Evolutionary conservation across 2,888 invertebrate species (phyloP).

Genomic region (Philereme transversata): DNA sequence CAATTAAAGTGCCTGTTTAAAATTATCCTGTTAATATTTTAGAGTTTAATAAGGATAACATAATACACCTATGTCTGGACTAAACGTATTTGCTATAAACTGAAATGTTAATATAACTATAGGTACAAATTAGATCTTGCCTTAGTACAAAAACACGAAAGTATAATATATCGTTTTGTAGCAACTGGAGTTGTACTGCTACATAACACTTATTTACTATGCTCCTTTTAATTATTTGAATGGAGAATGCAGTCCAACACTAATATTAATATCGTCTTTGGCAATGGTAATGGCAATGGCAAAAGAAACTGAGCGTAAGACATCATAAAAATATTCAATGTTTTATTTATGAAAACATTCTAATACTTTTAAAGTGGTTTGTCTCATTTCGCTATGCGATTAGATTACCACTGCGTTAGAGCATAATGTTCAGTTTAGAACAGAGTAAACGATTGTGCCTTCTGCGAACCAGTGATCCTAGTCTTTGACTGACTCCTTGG

Average conservation of each 20-base stretch:
- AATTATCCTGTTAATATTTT: slow-evolving; percentile 20
- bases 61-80: slow-evolving; percentile 11
- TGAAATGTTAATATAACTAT: slow-evolving; percentile 13
- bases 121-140: slow-evolving; percentile 13
- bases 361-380: slow-evolving; percentile 5
- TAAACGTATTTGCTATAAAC: slow-evolving; percentile 10
- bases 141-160: slow-evolving; percentile 16
- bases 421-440: slow-evolving; percentile 14
- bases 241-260: slow-evolving; percentile 12
- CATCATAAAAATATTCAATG: slow-evolving; percentile 17
- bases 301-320: not conserved
- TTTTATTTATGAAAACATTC: slow-evolving; percentile 30
- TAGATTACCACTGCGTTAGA: slow-evolving; percentile 1
- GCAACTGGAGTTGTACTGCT: slow-evolving; percentile 67
- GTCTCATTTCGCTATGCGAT: not conserved
- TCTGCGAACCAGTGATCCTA: slow-evolving; percentile 79
- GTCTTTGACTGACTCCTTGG: slow-evolving; percentile 64
- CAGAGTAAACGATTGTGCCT: slow-evolving; percentile 64
- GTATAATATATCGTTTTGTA: slow-evolving; percentile 41
- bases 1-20: slow-evolving; percentile 29
- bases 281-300: not conserved
- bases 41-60: slow-evolving; percentile 19
- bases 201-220: slow-evolving; percentile 36
- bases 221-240: slow-evolving; percentile 10
- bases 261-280: not conserved